A percentile compares a stretch with the other conserved stretches of the same genome.
phyloP scores from a whole-genome alignment of 2,113 vertebrate genomes.

The Coptodon rendalli region DNA sequence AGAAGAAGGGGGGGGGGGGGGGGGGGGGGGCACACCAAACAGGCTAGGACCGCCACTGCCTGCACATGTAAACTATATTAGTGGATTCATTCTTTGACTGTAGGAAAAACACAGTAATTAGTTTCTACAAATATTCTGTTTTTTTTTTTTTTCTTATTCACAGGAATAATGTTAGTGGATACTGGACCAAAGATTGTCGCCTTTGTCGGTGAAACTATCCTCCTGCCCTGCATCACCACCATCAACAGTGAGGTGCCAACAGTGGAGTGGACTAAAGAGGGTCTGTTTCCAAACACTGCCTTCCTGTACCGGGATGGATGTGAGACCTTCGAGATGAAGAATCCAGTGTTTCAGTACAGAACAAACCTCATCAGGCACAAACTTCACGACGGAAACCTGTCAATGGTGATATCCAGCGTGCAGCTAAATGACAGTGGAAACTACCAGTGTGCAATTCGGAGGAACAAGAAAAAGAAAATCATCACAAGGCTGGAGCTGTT shows the following conservation, averaged over 20 bases:
- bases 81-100: rapidly evolving
- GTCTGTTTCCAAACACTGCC: background rate
- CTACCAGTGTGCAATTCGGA: background rate
- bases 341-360: background rate
- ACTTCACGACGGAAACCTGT: background rate
- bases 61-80: background rate
- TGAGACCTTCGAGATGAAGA: background rate
- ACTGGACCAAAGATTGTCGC: rapidly evolving
- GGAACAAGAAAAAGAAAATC: background rate
- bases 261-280: background rate
- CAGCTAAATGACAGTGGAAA: background rate
- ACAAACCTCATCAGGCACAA: background rate
- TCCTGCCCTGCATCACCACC: background rate
- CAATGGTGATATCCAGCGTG: background rate
- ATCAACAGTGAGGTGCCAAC: rapidly evolving
- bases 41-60: no score
- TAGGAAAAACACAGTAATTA: background rate
- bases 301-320: background rate
- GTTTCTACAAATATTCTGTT: rapidly evolving
- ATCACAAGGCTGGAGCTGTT: background rate
- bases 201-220: background rate
- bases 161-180: background rate
- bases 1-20: no score
- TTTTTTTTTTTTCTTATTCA: rapidly evolving
- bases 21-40: no score